phyloP scores from a whole-genome alignment of 2,113 vertebrate genomes.

The rabbit (Oryctolagus cuniculus) region mOryCun1.1 NC_091435.1:96044001-96044500 shows the following conservation, averaged over 20 bases:
- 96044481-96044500: too few relatives aligned
- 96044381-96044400: not conserved
- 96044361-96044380: conserved; percentile 44
- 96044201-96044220: conserved; percentile 42
- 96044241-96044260: not conserved
- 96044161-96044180: conserved; percentile 7
- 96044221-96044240: not conserved
- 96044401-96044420: not conserved
- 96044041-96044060: conserved; percentile 45
- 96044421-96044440: not conserved
- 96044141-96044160: not conserved
- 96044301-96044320: not conserved
- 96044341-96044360: conserved; percentile 5
- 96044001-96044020: not conserved
- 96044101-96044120: not conserved
- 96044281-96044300: not conserved
- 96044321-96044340: not conserved
- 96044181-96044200: conserved; percentile 4
- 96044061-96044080: not conserved
- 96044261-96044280: conserved; percentile 7
- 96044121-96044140: not conserved
- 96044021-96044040: conserved; percentile 19
- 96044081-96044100: not conserved
- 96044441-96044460: not conserved
- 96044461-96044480: too few relatives aligned